Percentiles rank a stretch among this genome's conserved stretches.
Evolutionary conservation across 2,888 invertebrate species (phyloP).

Genomic region (Drosophila hamatofila): DNA sequence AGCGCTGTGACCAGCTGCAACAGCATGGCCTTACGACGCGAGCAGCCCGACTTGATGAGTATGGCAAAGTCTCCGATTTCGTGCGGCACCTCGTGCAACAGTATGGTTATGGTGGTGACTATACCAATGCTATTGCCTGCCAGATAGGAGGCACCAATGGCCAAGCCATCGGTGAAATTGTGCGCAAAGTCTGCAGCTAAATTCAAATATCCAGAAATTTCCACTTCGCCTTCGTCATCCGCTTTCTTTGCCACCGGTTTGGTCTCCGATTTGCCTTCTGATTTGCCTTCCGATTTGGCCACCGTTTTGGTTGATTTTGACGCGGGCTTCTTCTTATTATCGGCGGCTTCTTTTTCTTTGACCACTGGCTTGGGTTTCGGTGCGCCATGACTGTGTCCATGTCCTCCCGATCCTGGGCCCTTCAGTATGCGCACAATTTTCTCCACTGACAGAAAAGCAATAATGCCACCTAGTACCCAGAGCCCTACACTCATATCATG

Average conservation of each 20-base stretch:
- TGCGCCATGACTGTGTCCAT: conserved; percentile 76
- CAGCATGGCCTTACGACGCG: conserved; percentile 96
- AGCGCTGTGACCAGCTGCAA: conserved; percentile 97
- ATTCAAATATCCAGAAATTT: conserved; percentile 96
- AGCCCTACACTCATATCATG: conserved; percentile 96
- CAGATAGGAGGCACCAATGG: conserved; percentile 98
- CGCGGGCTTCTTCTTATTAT: conserved; percentile 65
- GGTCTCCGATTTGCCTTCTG: neutral
- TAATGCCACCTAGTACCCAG: conserved; percentile 97
- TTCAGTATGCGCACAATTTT: conserved; percentile 95
- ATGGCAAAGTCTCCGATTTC: conserved; percentile 99
- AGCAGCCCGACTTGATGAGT: conserved; percentile 98
- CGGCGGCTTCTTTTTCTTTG: conserved; percentile 59
- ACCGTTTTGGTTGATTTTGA: conserved; percentile 85
- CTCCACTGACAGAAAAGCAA: conserved; percentile 96
- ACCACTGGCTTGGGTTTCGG: conserved; percentile 53
- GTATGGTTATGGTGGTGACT: conserved; percentile 97
- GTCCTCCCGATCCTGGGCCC: conserved; percentile 91
- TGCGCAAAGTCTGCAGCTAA: conserved; percentile 99
- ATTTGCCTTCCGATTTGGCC: conserved; percentile 11
- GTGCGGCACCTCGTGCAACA: conserved; percentile 99
- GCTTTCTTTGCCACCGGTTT: conserved; percentile 73
- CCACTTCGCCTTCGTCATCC: conserved; percentile 86
- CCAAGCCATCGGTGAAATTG: conserved; percentile 99
- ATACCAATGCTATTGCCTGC: conserved; percentile 95